These are phyloP conservation scores for Sitta carolinensis DNA, from an alignment of 2,797 vertebrate species.

Conservation along the genomic window DNA sequence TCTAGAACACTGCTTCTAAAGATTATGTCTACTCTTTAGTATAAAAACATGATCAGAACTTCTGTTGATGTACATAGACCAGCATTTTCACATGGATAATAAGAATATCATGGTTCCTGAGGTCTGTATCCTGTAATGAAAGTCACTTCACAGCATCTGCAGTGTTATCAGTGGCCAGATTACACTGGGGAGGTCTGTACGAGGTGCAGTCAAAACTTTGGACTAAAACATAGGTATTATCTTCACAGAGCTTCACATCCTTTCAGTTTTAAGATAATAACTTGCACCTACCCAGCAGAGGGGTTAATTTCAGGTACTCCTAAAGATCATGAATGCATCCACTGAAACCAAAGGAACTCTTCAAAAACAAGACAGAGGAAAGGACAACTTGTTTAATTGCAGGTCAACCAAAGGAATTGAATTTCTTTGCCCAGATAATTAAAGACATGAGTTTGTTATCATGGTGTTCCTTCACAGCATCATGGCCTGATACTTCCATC, in stretches of 20 bases:
- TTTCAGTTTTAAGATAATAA: not conserved
- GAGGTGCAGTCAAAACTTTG: not conserved
- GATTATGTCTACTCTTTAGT: not conserved
- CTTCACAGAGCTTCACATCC: not conserved
- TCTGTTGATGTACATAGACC: not conserved
- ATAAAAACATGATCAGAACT: accelerated
- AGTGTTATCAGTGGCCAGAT: not conserved
- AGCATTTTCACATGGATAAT: not conserved
- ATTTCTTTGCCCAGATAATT: not conserved
- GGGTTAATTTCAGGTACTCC: not conserved
- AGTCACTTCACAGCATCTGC: not conserved
- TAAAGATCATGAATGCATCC: not conserved
- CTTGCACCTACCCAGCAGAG: not conserved
- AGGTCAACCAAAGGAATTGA: not conserved
- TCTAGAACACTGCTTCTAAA: not conserved
- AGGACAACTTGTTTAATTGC: not conserved
- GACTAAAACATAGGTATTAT: not conserved
- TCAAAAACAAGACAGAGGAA: not conserved
- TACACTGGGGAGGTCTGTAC: not conserved
- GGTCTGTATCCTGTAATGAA: not conserved
- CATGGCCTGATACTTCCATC: not conserved
- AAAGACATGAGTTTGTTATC: not conserved
- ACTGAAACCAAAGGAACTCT: not conserved
- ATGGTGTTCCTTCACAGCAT: not conserved
- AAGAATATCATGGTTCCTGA: not conserved